Conservation (phyloP, 2,888 invertebrate genomes). For the Alviniconcha strummeri region DNA sequence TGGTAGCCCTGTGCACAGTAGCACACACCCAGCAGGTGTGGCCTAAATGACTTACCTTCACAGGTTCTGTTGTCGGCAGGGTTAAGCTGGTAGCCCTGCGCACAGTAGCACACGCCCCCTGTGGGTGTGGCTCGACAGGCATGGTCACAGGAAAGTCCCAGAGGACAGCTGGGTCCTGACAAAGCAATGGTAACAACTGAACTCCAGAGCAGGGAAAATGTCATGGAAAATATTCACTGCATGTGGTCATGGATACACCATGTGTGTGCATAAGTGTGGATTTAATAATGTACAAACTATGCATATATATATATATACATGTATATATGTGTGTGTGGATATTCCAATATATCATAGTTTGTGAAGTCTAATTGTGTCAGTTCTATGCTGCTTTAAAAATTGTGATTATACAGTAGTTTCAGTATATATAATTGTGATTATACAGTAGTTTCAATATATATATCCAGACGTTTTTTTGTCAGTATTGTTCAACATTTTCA, state of each 20-base stretch:
- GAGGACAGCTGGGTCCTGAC: constrained; percentile 57
- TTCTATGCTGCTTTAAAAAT: too few species aligned
- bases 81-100: constrained; percentile 87
- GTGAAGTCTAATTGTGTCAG: too few species aligned
- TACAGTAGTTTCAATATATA: too few species aligned
- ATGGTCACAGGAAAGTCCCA: constrained; percentile 89
- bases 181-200: not conserved
- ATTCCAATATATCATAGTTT: not conserved
- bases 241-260: too few species aligned
- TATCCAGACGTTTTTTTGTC: too few species aligned
- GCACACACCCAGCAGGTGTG: too few species aligned
- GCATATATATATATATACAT: not conserved
- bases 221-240: not conserved
- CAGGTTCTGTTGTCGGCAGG: constrained; percentile 88
- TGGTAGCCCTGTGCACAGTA: too few species aligned
- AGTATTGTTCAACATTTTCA: too few species aligned
- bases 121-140: constrained; percentile 92
- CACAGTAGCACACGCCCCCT: constrained; percentile 94
- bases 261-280: too few species aligned
- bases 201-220: not conserved
- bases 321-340: not conserved
- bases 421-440: too few species aligned
- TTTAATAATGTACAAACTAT: not conserved
- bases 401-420: too few species aligned
- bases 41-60: constrained; percentile 76